phyloP scores from a whole-genome alignment of 2,797 vertebrate genomes.

The Sardinella longiceps region DNA sequence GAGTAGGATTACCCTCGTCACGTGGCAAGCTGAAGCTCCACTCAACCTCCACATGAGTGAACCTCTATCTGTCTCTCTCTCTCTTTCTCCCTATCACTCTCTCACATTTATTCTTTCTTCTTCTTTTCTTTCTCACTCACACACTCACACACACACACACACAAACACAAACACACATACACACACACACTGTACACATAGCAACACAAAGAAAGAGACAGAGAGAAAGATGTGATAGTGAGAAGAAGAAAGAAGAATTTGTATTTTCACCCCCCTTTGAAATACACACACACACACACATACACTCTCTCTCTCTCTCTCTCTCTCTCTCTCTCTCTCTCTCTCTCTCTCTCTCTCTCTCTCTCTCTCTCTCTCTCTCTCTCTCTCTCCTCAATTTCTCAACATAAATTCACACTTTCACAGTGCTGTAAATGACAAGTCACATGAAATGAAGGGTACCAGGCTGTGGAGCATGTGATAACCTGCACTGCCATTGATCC shows the following conservation, averaged over 20 bases:
- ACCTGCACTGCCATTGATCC: conserved; percentile 20
- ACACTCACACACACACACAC: background rate
- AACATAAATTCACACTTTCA: background rate
- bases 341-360: too few species aligned
- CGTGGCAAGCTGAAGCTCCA: conserved; percentile 56
- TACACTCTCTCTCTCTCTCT: conserved; percentile 7
- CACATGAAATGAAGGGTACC: background rate
- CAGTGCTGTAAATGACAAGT: conserved; percentile 22
- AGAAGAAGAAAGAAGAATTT: background rate
- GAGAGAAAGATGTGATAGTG: conserved; percentile 28
- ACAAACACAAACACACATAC: background rate
- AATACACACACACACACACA: conserved; percentile 21
- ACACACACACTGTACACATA: background rate
- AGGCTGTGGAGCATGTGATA: conserved; percentile 18
- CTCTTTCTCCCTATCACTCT: background rate
- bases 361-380: too few species aligned
- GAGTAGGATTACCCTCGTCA: conserved; percentile 73
- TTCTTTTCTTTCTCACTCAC: background rate
- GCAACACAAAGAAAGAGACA: background rate
- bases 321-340: too few species aligned
- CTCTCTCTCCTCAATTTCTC: too few species aligned
- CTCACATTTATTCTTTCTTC: background rate
- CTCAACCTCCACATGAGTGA: conserved; percentile 12
- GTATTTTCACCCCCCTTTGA: background rate
- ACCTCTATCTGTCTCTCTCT: background rate